A percentile compares a stretch with the other conserved stretches of the same genome.
These are phyloP conservation scores for Paedocypris sp. DNA, from an alignment of 2,113 vertebrate species.

Conservation along the genomic window DNA sequence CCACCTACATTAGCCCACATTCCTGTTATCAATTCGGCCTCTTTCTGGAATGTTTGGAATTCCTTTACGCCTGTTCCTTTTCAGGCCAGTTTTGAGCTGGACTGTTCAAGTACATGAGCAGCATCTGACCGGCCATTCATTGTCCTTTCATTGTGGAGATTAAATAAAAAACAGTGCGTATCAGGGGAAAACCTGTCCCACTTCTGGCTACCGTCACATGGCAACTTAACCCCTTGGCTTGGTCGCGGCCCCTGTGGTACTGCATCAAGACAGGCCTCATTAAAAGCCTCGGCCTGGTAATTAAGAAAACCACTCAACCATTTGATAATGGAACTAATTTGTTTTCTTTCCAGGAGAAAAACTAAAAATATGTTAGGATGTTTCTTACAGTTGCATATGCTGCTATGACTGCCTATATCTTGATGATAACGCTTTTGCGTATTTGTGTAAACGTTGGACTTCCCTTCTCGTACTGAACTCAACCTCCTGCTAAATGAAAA, in stretches of 20 bases:
- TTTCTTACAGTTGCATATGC: not conserved
- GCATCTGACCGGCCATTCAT: not conserved
- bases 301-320: slow-evolving; percentile 47
- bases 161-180: not conserved
- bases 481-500: too few relatives aligned
- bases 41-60: slow-evolving; percentile 54
- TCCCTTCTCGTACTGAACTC: too few relatives aligned
- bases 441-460: too few relatives aligned
- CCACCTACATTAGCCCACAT: slow-evolving; percentile 38
- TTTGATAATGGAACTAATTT: slow-evolving; percentile 42
- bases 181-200: slow-evolving; percentile 18
- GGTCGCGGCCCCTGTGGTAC: slow-evolving; percentile 2
- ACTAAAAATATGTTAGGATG: slow-evolving; percentile 8
- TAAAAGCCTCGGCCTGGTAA: slow-evolving; percentile 43
- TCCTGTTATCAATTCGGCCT: slow-evolving; percentile 38
- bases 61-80: slow-evolving; percentile 19
- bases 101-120: not conserved
- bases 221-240: slow-evolving; percentile 22
- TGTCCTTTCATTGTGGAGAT: too few relatives aligned
- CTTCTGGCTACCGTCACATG: slow-evolving; percentile 24
- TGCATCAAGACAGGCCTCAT: slow-evolving; percentile 40
- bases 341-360: slow-evolving; percentile 32
- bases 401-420: not conserved
- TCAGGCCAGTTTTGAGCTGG: not conserved
- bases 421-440: too few relatives aligned